Evolutionary conservation across 2,888 invertebrate genomes (phyloP), one percentile per base, ranked within the genome.

Genomic region (Habroteleia sp.): DNA sequence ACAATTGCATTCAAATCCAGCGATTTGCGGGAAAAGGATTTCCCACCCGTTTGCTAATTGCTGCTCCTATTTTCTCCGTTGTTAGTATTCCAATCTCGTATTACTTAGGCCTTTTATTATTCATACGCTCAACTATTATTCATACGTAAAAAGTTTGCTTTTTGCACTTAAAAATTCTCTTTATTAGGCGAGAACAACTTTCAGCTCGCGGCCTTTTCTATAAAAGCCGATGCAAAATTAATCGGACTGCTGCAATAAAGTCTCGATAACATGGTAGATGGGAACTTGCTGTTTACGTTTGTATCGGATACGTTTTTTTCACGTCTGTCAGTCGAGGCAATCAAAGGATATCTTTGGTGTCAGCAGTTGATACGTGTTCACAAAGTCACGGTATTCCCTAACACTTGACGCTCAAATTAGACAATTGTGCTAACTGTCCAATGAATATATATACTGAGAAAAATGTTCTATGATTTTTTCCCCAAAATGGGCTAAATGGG

Each of bases 191-290:
- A 74, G 48, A 68, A 62, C 74, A 66, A 74, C 74, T 74, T 74
- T 74, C 74, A 62, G 66, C 52, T 25, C 23, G 44, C 54, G 10
- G 66, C 23, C 50, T 33, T 68, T 60, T 68, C 74, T 66, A 68
- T 66, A 74, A 66, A 74, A 65, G 66, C 56, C 46, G 46, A 73
- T 68, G 72, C 73, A 72, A 74, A 77, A 77, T 74, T 77, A 74
- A 66, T 71, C 68, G 72, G 72, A 63, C 68, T 68, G 58, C 73
- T 60, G 66, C 66, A 74, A 74, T 52, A 11, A 3, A 33, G 52
- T 27, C 58, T 50, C 42, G 48, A 52, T 44, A 16, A 52, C 65
- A 66, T 48, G 56, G 37, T 14, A 14, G 48, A 60, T n/a, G 39
- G 17, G 20, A 60, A 33, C 33, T 16, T 10, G 56, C 62, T 17